Evolutionary conservation across 2,888 invertebrate genomes (phyloP).

Genomic region (Yponomeuta malinellus): DNA sequence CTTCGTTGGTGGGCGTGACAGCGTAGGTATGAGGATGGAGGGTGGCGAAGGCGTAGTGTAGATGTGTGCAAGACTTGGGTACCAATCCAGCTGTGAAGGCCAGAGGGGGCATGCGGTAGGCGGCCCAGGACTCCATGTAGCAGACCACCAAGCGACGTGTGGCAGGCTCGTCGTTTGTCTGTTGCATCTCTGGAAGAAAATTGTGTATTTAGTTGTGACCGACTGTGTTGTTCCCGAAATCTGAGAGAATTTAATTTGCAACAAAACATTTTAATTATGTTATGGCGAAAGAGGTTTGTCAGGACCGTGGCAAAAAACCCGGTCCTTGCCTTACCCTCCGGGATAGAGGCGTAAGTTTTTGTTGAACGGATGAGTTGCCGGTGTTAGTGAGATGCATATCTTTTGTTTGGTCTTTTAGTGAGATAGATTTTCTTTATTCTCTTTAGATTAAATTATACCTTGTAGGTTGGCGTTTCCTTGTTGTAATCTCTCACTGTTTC

Average conservation of each 20-base stretch:
- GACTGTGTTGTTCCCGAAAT: no score
- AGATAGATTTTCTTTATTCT: no score
- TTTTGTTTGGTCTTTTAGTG: no score
- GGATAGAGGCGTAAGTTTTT: no score
- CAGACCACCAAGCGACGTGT: constrained; percentile 76
- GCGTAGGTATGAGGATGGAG: constrained; percentile 80
- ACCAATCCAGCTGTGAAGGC: constrained; percentile 79
- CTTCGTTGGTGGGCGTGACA: constrained; percentile 79
- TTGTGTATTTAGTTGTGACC: not conserved
- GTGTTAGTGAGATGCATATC: no score
- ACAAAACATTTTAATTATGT: constrained; percentile 6
- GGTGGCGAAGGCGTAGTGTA: constrained; percentile 83
- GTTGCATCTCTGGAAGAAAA: constrained; percentile 51
- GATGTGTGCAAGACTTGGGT: constrained; percentile 82
- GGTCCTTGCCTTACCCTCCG: no score
- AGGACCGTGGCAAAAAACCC: not conserved
- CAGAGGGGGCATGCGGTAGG: constrained; percentile 80
- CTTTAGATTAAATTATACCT: constrained; percentile 33
- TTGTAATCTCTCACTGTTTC: constrained; percentile 55
- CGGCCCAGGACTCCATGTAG: constrained; percentile 81
- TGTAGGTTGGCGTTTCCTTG: constrained; percentile 66
- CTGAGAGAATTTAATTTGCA: no score
- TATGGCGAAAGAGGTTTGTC: not conserved
- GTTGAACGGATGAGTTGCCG: no score
- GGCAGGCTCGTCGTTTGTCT: constrained; percentile 40